phyloP scores from a whole-genome alignment of 2,888 invertebrate species.

The Dicyrtomina minuta region DNA sequence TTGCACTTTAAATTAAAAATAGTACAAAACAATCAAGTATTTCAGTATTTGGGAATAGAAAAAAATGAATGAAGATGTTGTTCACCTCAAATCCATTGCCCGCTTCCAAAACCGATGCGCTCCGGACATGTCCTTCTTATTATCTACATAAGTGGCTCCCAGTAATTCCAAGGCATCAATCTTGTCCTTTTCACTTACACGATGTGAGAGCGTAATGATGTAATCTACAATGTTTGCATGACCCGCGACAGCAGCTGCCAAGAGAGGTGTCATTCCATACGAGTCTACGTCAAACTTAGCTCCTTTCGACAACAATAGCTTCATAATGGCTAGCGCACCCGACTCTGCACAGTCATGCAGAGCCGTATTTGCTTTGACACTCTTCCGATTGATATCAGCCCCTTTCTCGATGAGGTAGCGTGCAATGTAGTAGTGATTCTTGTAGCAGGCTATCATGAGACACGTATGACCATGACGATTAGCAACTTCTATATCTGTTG shows the following conservation, averaged over 20 bases:
- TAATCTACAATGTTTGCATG: slow-evolving; percentile 92
- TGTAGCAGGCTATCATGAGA: slow-evolving; percentile 97
- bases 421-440: slow-evolving; percentile 88
- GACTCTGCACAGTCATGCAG: slow-evolving; percentile 83
- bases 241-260: slow-evolving; percentile 67
- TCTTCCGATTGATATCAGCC: slow-evolving; percentile 90
- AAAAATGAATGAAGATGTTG: slow-evolving; percentile 1
- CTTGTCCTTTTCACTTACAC: slow-evolving; percentile 74
- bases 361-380: slow-evolving; percentile 92
- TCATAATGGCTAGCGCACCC: slow-evolving; percentile 87
- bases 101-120: slow-evolving; percentile 86
- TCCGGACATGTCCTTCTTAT: slow-evolving; percentile 88
- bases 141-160: slow-evolving; percentile 95
- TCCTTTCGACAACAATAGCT: slow-evolving; percentile 80
- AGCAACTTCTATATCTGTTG: slow-evolving; percentile 86
- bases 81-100: slow-evolving; percentile 82
- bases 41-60: neutral
- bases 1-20: no score
- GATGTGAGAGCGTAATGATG: slow-evolving; percentile 67
- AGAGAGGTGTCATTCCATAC: slow-evolving; percentile 74
- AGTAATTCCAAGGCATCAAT: slow-evolving; percentile 88
- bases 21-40: neutral
- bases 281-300: slow-evolving; percentile 93
- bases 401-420: slow-evolving; percentile 81
- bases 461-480: slow-evolving; percentile 96